These are phyloP conservation scores for Vulpes vulpes DNA, from an alignment of 2,113 vertebrate species.

Conservation along the genomic window DNA sequence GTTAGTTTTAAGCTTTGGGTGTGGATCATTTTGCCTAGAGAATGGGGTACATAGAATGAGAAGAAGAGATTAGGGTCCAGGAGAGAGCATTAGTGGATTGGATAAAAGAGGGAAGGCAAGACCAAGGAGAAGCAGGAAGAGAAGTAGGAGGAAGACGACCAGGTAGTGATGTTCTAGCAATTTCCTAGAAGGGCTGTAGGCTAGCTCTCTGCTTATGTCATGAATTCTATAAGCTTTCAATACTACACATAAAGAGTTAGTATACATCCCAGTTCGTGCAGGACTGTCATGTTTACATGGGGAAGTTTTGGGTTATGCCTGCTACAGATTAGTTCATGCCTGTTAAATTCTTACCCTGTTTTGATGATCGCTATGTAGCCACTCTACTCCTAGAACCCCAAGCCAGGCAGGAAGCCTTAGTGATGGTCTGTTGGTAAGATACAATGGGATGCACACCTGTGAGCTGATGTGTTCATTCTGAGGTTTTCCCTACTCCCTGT, in stretches of 20 bases:
- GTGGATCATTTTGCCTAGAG: not conserved
- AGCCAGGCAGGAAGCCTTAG: not conserved
- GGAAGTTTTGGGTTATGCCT: not conserved
- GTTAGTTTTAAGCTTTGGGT: not conserved
- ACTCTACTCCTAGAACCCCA: not conserved
- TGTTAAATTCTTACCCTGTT: not conserved
- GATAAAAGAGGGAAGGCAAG: not conserved
- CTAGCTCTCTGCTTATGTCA: rapidly evolving
- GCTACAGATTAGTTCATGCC: not conserved
- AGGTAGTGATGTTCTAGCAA: too few species aligned
- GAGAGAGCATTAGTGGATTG: not conserved
- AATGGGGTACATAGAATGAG: not conserved
- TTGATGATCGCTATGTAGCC: not conserved
- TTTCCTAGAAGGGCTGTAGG: not conserved
- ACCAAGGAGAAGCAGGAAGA: not conserved
- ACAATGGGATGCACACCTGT: rapidly evolving
- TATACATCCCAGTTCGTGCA: rapidly evolving
- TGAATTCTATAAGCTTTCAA: not conserved
- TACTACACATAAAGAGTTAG: not conserved
- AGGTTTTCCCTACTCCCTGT: not conserved
- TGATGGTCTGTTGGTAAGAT: rapidly evolving
- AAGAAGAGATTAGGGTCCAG: not conserved
- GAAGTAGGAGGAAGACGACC: not conserved
- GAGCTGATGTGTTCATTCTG: not conserved
- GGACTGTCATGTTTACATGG: not conserved